A percentile compares a stretch with the other conserved stretches of the same genome.
Evolutionary conservation across 2,888 invertebrate genomes (phyloP).

Genomic region (Agrochola circellaris): DNA sequence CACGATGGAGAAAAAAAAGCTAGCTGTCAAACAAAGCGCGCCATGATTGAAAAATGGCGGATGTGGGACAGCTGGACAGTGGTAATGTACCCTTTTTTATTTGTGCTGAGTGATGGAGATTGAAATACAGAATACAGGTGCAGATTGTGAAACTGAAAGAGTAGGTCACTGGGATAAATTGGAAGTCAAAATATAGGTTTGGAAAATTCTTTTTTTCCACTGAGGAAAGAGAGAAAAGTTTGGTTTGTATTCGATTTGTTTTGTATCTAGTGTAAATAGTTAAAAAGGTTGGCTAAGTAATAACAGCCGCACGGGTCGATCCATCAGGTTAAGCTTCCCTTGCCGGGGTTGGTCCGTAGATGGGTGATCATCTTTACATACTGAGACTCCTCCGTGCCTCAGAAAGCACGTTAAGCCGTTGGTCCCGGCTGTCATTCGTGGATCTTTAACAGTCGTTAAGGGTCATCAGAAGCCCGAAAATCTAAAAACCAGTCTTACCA

Average conservation of each 20-base stretch:
- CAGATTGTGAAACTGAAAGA: slow-evolving; percentile 10
- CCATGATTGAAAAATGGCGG: slow-evolving; percentile 68
- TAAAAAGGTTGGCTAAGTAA: too few species aligned
- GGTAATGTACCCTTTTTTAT: slow-evolving; percentile 30
- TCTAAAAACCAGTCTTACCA: too few species aligned
- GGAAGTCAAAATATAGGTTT: neutral
- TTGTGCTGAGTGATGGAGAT: slow-evolving; percentile 42
- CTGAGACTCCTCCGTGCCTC: too few species aligned
- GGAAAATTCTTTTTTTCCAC: slow-evolving; percentile 3
- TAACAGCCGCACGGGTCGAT: too few species aligned
- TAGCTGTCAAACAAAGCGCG: slow-evolving; percentile 66
- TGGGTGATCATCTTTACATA: too few species aligned
- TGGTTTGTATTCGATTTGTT: neutral
- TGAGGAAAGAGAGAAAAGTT: neutral
- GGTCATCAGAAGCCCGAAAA: too few species aligned
- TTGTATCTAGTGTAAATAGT: too few species aligned
- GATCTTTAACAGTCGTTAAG: too few species aligned
- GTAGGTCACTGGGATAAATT: slow-evolving; percentile 24
- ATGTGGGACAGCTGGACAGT: slow-evolving; percentile 61
- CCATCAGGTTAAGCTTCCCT: too few species aligned
- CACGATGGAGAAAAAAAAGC: slow-evolving; percentile 57
- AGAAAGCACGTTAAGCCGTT: too few species aligned
- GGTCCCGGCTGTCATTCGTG: too few species aligned
- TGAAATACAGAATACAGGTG: slow-evolving; percentile 28
- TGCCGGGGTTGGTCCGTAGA: too few species aligned